Percentiles rank a stretch among this genome's conserved stretches.
phyloP scores from a whole-genome alignment of 2,113 vertebrate species.

The Mola mola region DNA sequence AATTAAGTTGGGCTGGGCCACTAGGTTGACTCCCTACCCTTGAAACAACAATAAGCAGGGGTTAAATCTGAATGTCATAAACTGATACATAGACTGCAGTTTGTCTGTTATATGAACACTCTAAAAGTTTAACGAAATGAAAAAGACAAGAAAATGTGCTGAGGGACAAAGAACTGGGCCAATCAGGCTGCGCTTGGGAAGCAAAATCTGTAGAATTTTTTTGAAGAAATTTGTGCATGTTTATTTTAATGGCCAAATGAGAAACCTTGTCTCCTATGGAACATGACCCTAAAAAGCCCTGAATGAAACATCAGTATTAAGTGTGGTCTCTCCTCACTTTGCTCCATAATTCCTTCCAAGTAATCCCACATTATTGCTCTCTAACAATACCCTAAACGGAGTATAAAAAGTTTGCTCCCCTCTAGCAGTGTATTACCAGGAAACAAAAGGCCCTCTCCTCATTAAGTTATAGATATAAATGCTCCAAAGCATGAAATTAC shows the following conservation, averaged over 20 bases:
- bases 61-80: constrained; percentile 28
- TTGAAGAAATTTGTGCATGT: constrained; percentile 28
- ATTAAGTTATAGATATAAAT: constrained; percentile 97
- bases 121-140: constrained; percentile 15
- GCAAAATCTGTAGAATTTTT: no score
- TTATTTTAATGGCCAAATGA: constrained; percentile 36
- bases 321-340: constrained; percentile 65
- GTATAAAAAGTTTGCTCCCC: constrained; percentile 80
- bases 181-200: no score
- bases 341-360: constrained; percentile 71
- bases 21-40: constrained; percentile 36
- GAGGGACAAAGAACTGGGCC: constrained; percentile 11
- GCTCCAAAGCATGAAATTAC: constrained; percentile 99
- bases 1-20: constrained; percentile 57
- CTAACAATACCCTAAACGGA: constrained; percentile 77
- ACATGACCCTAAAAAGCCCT: constrained; percentile 51
- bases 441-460: constrained; percentile 93
- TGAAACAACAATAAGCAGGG: constrained; percentile 48
- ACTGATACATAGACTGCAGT: constrained; percentile 13
- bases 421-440: constrained; percentile 80
- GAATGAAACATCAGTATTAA: constrained; percentile 66
- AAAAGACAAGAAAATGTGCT: constrained; percentile 11
- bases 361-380: constrained; percentile 77
- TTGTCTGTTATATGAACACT: not conserved
- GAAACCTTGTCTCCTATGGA: constrained; percentile 28